These are phyloP conservation scores for Drosophila ustulata DNA, from an alignment of 2,888 invertebrate species.

Conservation along the genomic window DNA sequence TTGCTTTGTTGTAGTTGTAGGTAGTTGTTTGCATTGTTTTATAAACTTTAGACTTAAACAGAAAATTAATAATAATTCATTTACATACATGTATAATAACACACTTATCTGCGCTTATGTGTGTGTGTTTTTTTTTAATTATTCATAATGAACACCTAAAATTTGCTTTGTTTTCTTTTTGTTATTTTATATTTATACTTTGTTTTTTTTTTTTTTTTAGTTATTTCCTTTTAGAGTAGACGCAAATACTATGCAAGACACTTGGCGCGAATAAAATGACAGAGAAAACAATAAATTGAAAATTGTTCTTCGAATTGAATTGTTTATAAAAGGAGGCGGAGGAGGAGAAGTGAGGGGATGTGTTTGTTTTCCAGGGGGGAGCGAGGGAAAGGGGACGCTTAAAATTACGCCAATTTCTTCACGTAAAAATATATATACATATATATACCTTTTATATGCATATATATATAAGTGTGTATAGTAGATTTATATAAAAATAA, in stretches of 20 bases:
- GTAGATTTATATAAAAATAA: conserved; percentile 70
- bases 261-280: conserved; percentile 59
- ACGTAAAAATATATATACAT: conserved; percentile 40
- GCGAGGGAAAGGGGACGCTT: conserved; percentile 34
- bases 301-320: conserved; percentile 38
- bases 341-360: not conserved
- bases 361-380: not conserved
- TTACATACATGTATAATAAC: conserved; percentile 45
- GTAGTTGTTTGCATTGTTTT: conserved; percentile 75
- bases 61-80: conserved; percentile 38
- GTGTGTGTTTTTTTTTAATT: conserved; percentile 20
- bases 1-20: conserved; percentile 52
- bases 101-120: conserved; percentile 12
- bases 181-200: conserved; percentile 17
- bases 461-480: conserved; percentile 52
- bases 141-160: conserved; percentile 66
- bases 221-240: conserved; percentile 53
- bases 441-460: conserved; percentile 30
- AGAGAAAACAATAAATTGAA: conserved; percentile 24
- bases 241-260: conserved; percentile 74
- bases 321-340: conserved; percentile 3
- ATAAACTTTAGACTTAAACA: conserved; percentile 54
- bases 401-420: conserved; percentile 61
- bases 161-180: conserved; percentile 47
- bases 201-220: conserved; percentile 5